Evolutionary conservation across 1,140 invertebrate species (phyloP), one percentile per base, ranked within the genome.

Genomic region (Macrosteles quadrilineatus): DNA sequence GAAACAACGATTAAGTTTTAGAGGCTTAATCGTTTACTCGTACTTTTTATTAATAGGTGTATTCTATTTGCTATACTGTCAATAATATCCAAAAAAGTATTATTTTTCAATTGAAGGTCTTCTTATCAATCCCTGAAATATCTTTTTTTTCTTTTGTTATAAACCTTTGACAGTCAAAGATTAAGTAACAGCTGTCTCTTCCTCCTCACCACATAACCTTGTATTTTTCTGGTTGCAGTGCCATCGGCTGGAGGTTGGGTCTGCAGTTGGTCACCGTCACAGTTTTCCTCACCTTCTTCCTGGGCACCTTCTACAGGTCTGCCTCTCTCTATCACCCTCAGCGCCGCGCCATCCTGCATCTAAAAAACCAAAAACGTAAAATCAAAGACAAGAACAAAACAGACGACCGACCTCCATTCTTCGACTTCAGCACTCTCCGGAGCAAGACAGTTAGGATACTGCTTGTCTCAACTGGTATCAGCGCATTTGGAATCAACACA

Each of bases 251-350:
- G 93, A 85, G 91, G 73, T 80, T 94, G 67, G 93, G 93, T 25
- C 85, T 96, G 21, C 94, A 96, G 80, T 88, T 91, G 43, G 88
- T 96, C 2, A 95, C 94, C 1, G 92, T 91, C 17, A 86, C 91
- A 1, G 87, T 94, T 14, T 93, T 94, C 71, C 81, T 91, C 4
- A 94, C 92, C 0, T 96, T 95, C 78, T 88, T 96, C 75, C 83
- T 95, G 11, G 94, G 93, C 21, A 93, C 91, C 1, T 93, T 94
- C 81, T 96, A 96, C 79, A 87, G 94, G 19, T 94, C 93, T 9
- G 93, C 93, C 0, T 95, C 93, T 0, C 82, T 96, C 0, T 96
- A 96, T 76, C 94, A 96, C 80, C 94, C 93, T 0, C 93, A 96
- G 77, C 79, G 94, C 70, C 85, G 94, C 53, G 93, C 94, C 30